Evolutionary conservation across 2,797 vertebrate species (phyloP).

Genomic region (Epinephelus awoara): DNA sequence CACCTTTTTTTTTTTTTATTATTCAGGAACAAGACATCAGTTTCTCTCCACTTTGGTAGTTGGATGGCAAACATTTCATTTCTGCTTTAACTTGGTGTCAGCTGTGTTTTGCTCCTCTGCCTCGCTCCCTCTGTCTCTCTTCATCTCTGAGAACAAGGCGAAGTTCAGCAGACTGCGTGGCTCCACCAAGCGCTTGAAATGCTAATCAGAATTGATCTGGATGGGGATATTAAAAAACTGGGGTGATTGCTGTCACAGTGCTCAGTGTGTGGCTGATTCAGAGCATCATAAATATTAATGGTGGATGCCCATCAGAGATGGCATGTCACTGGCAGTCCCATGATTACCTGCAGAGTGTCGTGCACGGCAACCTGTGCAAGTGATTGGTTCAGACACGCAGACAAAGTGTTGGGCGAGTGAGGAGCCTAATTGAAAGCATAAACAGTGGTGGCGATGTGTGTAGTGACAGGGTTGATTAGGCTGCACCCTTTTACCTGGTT

Average conservation of each 20-base stretch:
- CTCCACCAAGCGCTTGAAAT: constrained; percentile 72
- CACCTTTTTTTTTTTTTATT: constrained; percentile 11
- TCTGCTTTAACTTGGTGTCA: constrained; percentile 58
- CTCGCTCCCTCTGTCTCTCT: constrained; percentile 47
- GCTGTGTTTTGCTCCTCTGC: constrained; percentile 51
- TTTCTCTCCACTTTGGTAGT: constrained; percentile 40
- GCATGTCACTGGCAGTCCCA: constrained; percentile 77
- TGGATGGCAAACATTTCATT: constrained; percentile 60
- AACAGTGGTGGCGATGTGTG: constrained; percentile 68
- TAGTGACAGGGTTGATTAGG: constrained; percentile 79
- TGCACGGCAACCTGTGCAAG: constrained; percentile 55
- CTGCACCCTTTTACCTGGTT: constrained; percentile 66
- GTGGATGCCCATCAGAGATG: constrained; percentile 77
- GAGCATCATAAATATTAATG: constrained; percentile 83
- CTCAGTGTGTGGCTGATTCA: constrained; percentile 81
- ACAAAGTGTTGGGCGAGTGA: constrained; percentile 10
- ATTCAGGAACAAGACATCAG: constrained; percentile 44
- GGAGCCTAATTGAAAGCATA: constrained; percentile 80
- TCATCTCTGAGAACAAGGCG: constrained; percentile 71
- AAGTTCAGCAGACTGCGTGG: constrained; percentile 68
- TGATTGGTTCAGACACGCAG: constrained; percentile 64
- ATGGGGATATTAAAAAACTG: constrained; percentile 73
- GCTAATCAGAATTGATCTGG: constrained; percentile 84
- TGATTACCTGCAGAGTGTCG: constrained; percentile 77
- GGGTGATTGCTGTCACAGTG: constrained; percentile 79